Base-by-base conservation (phyloP, 2,113 vertebrate species). In the Lanius ludovicianus region DNA sequence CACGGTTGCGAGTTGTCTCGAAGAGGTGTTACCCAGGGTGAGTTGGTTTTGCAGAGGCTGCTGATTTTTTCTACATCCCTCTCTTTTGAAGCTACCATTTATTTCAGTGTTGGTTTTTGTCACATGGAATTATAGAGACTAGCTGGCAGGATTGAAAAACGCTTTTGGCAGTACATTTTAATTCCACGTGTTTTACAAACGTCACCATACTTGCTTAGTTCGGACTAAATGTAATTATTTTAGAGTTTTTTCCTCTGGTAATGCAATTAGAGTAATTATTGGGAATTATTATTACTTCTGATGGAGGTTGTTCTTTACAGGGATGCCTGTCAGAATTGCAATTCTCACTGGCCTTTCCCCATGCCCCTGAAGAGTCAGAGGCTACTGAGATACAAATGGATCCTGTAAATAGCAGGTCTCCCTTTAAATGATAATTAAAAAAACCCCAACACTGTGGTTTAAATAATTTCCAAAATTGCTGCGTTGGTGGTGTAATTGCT, bases 11-110 rank as follows among this genome's bases (percentile, higher is more conserved):
- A 46, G 17, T 41, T 99, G 98, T 86, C 95, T 99, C n/a, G 90
- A 96, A 64, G 98, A 98, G 83, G 92, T 96, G 49, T 76, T 96
- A 35, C 96, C 97, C 33, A 96, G 95, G 97, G 98, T 99, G 89
- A 98, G 98, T 93, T 39, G 79, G 13, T 21, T 90, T 56, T 73
- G 17, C 24, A 76, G 25, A 10, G 1, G 4, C 41, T 49, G 15
- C 5, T 35, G 13, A 7, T 27, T 60, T 79, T 70, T 41, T 25
- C 33, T 39, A 13, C 13, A 20, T 42, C 14, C 2, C 1, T 56
- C 12, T 12, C 25, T 60, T 80, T 46, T 85, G 63, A 62, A 83
- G 35, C 5, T 23, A 6, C 15, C 15, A 0, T 9, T 50, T 52
- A 59, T 41, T 9, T 11, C 1, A 0, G 0, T 30, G 39, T 44